Conservation (phyloP, 2,888 invertebrate genomes). For the Pseudococcus jackbeardsleyi region DNA sequence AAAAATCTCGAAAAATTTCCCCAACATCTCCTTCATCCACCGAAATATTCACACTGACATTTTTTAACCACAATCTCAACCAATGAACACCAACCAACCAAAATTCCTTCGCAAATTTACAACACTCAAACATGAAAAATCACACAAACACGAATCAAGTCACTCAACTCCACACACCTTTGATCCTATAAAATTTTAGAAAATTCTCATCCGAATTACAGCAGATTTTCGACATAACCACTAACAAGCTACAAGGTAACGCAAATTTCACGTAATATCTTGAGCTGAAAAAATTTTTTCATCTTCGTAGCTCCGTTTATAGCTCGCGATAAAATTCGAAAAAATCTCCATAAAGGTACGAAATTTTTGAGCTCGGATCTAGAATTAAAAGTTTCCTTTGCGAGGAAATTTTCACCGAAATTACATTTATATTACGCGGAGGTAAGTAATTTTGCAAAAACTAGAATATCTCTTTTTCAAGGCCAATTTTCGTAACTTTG, state of each 20-base stretch:
- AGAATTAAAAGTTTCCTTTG: constrained; percentile 7
- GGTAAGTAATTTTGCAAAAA: neutral
- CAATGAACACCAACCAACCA: too few species aligned
- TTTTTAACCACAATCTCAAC: too few species aligned
- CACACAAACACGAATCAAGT: neutral
- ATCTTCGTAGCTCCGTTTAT: neutral
- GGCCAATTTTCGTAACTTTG: neutral
- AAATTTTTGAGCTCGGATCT: neutral
- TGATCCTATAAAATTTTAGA: neutral
- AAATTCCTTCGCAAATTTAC: too few species aligned
- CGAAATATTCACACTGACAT: too few species aligned
- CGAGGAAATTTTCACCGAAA: neutral
- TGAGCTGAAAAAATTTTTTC: neutral
- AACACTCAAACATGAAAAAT: neutral
- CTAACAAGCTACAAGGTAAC: neutral
- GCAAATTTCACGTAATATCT: neutral
- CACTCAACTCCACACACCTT: neutral
- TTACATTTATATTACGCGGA: neutral
- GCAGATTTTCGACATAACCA: neutral
- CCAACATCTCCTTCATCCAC: too few species aligned
- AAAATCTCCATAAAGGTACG: neutral
- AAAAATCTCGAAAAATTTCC: too few species aligned
- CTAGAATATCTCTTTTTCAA: neutral
- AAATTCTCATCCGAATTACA: neutral
- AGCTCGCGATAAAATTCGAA: constrained; percentile 1